Base-by-base conservation (phyloP, 2,888 invertebrate genomes). In the Crioceris asparagi region DNA sequence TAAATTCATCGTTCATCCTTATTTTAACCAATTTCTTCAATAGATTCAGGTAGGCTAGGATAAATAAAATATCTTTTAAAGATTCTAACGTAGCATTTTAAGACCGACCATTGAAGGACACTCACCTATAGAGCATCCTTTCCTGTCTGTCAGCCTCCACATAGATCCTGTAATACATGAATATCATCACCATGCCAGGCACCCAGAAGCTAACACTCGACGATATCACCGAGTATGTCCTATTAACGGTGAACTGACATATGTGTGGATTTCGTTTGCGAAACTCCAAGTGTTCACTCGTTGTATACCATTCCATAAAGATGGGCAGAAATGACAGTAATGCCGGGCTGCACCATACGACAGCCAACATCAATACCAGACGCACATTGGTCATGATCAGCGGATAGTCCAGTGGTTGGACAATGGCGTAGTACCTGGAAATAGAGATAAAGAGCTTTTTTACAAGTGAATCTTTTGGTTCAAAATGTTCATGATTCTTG, bases 301-400 rank as follows among this genome's bases (percentile, higher is more conserved):
- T 93, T 1, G 92, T 90, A 62, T 94, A 94, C 84, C 92, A 88
- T 17, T 88, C 92, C 67, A 91, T 81, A 62, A 93, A 92, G 39
- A 96, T 93, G 4, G 94, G 94, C 11, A 92, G 75, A 61, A 93
- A 93, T 2, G 93, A 93, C 38, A 96, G 85, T 39, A 93, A 66
- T 1, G 87, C 87, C 1, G 94, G 92, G 45, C 88, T 79, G 53
- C 86, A 80, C 94, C 94, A 96, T 1, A 91, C 92, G 1, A 84
- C 80, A 17, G 83, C 79, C 37, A 91, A 62, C 87, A 88, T 87
- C 29, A 86, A 72, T 1, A 79, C 79, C 1, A 87, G 70, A 23
- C 80, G 75, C 8, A 77, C 74, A 38, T 83, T 82, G 1, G 93
- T 93, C 87, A 94, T 92, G 47, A 88, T 90, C 49, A 87, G 64